A percentile compares a stretch with the other conserved stretches of the same genome.
phyloP scores from a whole-genome alignment of 1,140 invertebrate genomes.

The Oncopeltus fasciatus region DNA sequence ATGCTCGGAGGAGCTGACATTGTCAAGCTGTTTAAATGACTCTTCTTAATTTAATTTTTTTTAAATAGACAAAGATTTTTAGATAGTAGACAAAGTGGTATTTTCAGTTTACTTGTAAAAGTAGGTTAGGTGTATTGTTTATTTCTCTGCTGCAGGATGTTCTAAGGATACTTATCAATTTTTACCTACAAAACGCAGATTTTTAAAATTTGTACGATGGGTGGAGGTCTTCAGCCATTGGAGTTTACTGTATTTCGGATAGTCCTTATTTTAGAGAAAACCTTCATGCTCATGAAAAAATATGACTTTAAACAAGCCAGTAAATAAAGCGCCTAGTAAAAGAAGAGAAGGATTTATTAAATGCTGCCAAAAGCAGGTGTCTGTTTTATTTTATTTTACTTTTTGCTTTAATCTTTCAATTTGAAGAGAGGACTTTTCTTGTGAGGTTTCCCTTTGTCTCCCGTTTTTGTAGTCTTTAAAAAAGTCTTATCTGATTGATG shows the following conservation, averaged over 20 bases:
- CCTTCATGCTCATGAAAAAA: slow-evolving; percentile 88
- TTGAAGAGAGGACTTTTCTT: neutral
- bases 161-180: neutral
- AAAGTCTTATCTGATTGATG: neutral
- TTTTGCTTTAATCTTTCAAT: neutral
- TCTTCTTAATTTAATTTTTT: no score
- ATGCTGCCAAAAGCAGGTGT: slow-evolving; percentile 81
- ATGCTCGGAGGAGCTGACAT: no score
- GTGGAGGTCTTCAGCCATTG: slow-evolving; percentile 81
- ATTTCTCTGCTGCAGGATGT: neutral
- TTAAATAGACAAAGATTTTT: no score
- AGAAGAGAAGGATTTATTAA: slow-evolving; percentile 86
- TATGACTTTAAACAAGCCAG: slow-evolving; percentile 85
- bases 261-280: slow-evolving; percentile 93
- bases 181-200: neutral
- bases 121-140: neutral
- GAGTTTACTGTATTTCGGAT: slow-evolving; percentile 95
- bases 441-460: neutral
- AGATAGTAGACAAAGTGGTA: no score
- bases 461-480: neutral
- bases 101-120: neutral
- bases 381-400: neutral
- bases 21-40: no score
- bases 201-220: slow-evolving; percentile 30
- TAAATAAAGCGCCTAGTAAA: slow-evolving; percentile 91